Percentiles rank a stretch among this genome's conserved stretches.
phyloP scores from a whole-genome alignment of 2,888 invertebrate genomes.

The Agrochola lota region DNA sequence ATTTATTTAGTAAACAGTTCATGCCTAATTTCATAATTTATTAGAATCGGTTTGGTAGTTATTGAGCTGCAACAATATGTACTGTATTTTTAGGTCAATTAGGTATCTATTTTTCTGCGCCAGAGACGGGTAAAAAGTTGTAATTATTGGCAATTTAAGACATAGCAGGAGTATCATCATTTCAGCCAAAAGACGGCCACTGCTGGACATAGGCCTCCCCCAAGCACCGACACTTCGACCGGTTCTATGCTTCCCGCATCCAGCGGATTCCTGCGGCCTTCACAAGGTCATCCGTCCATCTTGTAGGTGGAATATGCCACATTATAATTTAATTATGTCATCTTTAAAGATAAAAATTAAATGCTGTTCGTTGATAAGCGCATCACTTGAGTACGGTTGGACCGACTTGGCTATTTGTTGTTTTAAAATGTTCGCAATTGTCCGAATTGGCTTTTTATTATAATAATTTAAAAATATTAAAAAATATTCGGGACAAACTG shows the following conservation, averaged over 20 bases:
- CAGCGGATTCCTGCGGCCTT: no score
- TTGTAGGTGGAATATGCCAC: neutral
- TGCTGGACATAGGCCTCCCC: no score
- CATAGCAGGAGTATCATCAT: neutral
- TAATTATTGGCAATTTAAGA: neutral
- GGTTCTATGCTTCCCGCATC: no score
- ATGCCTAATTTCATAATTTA: conserved; percentile 15
- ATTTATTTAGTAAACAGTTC: conserved; percentile 24
- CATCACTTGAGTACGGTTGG: neutral
- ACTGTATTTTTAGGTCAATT: neutral
- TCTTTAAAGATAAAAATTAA: neutral
- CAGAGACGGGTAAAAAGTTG: neutral
- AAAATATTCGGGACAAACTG: no score
- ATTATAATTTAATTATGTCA: neutral
- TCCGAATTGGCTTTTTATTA: neutral
- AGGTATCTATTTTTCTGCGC: neutral
- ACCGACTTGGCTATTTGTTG: neutral
- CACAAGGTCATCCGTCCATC: no score
- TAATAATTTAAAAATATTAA: no score
- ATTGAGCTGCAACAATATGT: neutral
- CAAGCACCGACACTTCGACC: no score
- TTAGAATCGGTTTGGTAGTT: neutral
- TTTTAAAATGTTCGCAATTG: neutral
- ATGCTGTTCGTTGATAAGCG: neutral
- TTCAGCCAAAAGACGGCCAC: no score